A percentile compares a stretch with the other conserved stretches of the same genome.
phyloP scores from a whole-genome alignment of 2,888 invertebrate genomes.

The Pseudococcus longispinus region DNA sequence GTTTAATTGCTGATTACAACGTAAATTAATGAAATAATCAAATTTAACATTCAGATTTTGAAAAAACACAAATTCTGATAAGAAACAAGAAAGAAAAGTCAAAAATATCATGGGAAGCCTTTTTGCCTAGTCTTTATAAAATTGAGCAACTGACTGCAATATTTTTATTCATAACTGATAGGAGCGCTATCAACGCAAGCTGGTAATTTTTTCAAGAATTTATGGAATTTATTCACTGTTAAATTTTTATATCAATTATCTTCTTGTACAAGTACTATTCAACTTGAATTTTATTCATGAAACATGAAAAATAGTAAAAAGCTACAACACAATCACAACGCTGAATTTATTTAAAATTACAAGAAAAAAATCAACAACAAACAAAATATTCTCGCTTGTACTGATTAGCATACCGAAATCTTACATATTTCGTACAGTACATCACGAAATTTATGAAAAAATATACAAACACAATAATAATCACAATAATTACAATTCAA shows the following conservation, averaged over 20 bases:
- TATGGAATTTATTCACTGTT: too few species aligned
- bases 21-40: neutral
- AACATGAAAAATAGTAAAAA: too few species aligned
- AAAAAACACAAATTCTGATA: neutral
- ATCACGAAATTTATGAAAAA: neutral
- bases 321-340: neutral
- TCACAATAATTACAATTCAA: conserved; percentile 50
- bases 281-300: too few species aligned
- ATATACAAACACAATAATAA: conserved; percentile 28
- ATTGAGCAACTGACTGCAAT: too few species aligned
- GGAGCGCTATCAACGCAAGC: neutral
- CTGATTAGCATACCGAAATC: neutral
- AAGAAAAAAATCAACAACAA: conserved; percentile 7
- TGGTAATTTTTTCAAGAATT: too few species aligned
- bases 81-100: neutral
- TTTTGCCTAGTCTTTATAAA: too few species aligned
- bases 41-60: neutral
- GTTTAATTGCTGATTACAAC: neutral
- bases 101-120: neutral
- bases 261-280: too few species aligned
- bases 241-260: too few species aligned
- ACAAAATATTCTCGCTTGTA: neutral
- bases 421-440: neutral
- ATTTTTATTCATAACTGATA: neutral
- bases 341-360: neutral